Conservation (phyloP, 2,113 vertebrate genomes). For the Notechis scutatus region DNA sequence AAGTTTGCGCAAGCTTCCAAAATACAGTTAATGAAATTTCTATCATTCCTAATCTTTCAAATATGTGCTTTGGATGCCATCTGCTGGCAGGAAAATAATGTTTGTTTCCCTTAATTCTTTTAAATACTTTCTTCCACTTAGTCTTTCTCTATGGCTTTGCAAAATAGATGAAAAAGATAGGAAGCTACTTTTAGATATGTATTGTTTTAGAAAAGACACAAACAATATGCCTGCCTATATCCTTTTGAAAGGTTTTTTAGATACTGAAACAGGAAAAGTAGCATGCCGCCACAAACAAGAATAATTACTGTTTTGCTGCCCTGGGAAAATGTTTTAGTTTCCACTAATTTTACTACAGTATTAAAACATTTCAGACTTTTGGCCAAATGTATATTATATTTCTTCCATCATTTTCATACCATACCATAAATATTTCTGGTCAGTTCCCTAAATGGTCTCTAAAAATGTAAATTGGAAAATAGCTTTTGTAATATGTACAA, state of each 20-base stretch:
- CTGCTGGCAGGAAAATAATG: not conserved
- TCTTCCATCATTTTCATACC: not conserved
- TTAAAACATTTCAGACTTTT: not conserved
- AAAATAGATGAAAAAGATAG: not conserved
- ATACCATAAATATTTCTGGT: not conserved
- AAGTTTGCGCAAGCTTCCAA: not conserved
- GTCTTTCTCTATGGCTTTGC: not conserved
- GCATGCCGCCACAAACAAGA: not conserved
- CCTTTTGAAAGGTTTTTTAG: not conserved
- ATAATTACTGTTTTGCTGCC: not conserved
- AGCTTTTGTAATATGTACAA: not conserved
- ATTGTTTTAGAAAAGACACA: not conserved
- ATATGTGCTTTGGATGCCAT: constrained; percentile 1
- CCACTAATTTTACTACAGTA: not conserved
- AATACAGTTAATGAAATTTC: not conserved
- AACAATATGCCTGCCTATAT: not conserved
- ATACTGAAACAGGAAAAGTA: not conserved
- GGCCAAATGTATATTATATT: not conserved
- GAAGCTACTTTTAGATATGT: not conserved
- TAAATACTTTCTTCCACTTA: not conserved
- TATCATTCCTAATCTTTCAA: not conserved
- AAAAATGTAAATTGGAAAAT: not conserved
- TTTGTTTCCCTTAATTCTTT: not conserved
- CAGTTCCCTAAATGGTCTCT: not conserved
- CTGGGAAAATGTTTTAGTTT: not conserved